phyloP scores from a whole-genome alignment of 2,888 invertebrate genomes.

The Drosophila monieri region DNA sequence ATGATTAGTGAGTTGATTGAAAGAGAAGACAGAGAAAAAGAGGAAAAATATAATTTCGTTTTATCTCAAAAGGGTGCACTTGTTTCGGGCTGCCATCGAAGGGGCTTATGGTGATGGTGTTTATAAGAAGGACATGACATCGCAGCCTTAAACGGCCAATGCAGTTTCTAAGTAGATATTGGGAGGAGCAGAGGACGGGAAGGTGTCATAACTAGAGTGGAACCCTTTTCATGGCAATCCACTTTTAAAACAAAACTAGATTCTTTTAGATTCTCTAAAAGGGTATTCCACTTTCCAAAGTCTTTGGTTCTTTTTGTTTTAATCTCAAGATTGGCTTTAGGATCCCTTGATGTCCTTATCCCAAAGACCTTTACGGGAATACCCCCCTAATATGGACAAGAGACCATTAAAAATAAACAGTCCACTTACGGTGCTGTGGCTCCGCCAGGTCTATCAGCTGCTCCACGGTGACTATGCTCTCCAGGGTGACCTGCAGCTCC shows the following conservation, averaged over 20 bases:
- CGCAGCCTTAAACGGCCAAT: slow-evolving; percentile 19
- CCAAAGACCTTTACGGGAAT: slow-evolving; percentile 10
- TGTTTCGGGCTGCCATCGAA: slow-evolving; percentile 4
- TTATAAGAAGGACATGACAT: slow-evolving; percentile 6
- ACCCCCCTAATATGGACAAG: neutral
- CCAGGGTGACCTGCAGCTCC: slow-evolving; percentile 89
- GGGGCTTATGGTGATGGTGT: neutral
- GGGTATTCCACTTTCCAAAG: slow-evolving; percentile 9
- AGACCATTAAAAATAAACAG: neutral
- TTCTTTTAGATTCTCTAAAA: slow-evolving; percentile 3
- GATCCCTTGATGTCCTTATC: no score
- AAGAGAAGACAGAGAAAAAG: slow-evolving; percentile 71
- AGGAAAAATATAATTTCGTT: slow-evolving; percentile 46
- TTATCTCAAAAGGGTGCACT: slow-evolving; percentile 24
- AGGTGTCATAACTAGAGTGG: slow-evolving; percentile 13
- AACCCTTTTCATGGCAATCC: neutral
- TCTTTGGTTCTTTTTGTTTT: neutral
- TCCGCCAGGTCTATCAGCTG: slow-evolving; percentile 89
- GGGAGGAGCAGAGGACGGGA: neutral
- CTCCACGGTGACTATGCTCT: slow-evolving; percentile 90
- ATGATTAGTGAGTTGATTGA: slow-evolving; percentile 49
- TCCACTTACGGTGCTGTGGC: slow-evolving; percentile 90
- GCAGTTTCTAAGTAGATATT: slow-evolving; percentile 14
- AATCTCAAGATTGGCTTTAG: no score
- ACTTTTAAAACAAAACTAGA: slow-evolving; percentile 9